Conservation (phyloP, 2,797 vertebrate genomes). For the Anguilla pacifica region DNA sequence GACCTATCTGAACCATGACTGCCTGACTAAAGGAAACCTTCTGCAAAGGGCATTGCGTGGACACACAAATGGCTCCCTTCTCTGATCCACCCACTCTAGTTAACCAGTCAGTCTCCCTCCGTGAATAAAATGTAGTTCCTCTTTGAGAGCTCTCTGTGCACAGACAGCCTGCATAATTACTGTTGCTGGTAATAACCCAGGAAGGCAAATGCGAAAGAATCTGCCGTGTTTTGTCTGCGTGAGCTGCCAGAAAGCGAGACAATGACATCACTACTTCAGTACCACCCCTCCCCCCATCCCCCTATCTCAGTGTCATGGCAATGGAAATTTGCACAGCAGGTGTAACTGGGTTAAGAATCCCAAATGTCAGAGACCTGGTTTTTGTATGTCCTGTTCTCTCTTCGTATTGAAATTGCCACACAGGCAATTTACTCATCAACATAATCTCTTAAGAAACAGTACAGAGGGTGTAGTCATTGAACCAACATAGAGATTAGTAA, state of each 20-base stretch:
- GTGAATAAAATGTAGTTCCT: background rate
- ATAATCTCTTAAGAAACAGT: background rate
- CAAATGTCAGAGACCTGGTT: background rate
- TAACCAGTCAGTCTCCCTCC: background rate
- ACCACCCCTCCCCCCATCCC: background rate
- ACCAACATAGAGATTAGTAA: background rate
- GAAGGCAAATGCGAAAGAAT: slow-evolving; percentile 9
- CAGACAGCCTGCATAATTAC: slow-evolving; percentile 10
- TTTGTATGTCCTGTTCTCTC: background rate
- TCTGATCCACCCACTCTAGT: background rate
- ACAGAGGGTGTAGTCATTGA: background rate
- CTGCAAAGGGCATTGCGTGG: slow-evolving; percentile 14
- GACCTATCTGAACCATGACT: slow-evolving; percentile 9
- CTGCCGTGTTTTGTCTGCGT: background rate
- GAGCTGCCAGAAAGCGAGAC: slow-evolving; percentile 14
- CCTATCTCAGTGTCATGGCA: background rate
- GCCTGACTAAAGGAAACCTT: background rate
- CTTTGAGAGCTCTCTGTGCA: background rate
- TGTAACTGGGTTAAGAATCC: background rate
- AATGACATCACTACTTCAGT: background rate
- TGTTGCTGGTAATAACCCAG: background rate
- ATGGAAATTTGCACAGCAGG: slow-evolving; percentile 3
- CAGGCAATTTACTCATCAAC: background rate
- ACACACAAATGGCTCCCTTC: background rate
- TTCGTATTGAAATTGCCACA: background rate